phyloP scores from a whole-genome alignment of 2,888 invertebrate species.

The Apodemia hepburni region DNA sequence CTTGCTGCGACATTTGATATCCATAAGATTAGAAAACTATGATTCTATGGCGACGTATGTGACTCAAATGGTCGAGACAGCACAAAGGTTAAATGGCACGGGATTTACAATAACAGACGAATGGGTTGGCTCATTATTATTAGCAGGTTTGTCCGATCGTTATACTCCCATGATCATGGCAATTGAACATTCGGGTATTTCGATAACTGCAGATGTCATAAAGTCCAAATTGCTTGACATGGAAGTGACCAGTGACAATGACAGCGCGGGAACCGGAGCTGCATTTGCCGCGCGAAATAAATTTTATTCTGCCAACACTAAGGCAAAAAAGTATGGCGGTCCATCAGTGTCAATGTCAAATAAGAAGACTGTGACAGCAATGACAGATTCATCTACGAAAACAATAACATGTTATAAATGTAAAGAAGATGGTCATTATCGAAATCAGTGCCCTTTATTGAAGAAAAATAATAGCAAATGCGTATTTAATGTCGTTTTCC shows the following conservation, averaged over 20 bases:
- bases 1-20: conserved; percentile 31
- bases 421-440: conserved; percentile 23
- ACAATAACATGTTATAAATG: conserved; percentile 23
- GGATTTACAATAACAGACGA: conserved; percentile 32
- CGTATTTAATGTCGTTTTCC: conserved; percentile 31
- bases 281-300: conserved; percentile 19
- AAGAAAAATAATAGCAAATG: conserved; percentile 20
- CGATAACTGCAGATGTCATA: conserved; percentile 20
- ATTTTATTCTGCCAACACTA: conserved; percentile 14
- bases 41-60: conserved; percentile 34
- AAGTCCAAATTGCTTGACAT: conserved; percentile 22
- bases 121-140: conserved; percentile 29
- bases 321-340: background rate
- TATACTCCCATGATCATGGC: conserved; percentile 20
- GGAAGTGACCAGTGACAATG: background rate
- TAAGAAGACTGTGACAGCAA: conserved; percentile 11
- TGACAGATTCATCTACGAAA: conserved; percentile 17
- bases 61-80: conserved; percentile 32
- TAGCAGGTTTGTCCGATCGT: conserved; percentile 15
- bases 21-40: conserved; percentile 32
- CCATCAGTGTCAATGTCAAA: conserved; percentile 17
- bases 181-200: conserved; percentile 20
- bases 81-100: conserved; percentile 32
- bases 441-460: conserved; percentile 23
- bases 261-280: background rate